Evolutionary conservation across 2,888 invertebrate genomes (phyloP).

Genomic region (Pomacea canaliculata): DNA sequence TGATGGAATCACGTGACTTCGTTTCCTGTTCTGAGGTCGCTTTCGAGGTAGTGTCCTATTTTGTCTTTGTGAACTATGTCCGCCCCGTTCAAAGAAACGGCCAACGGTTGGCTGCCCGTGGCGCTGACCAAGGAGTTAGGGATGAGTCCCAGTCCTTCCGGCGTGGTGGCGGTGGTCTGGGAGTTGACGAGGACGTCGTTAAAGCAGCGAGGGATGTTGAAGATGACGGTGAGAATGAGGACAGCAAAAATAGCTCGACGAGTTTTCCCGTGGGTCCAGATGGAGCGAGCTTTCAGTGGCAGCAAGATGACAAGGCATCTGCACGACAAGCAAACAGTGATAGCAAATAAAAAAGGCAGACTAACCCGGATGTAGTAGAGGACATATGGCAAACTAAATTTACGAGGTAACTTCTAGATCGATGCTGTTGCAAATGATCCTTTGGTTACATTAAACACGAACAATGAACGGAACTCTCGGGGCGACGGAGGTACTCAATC

Average conservation of each 20-base stretch:
- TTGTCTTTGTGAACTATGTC: not conserved
- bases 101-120: not conserved
- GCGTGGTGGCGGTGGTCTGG: not conserved
- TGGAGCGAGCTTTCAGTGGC: constrained; percentile 34
- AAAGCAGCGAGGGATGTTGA: constrained; percentile 40
- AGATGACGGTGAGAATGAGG: constrained; percentile 34
- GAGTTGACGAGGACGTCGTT: constrained; percentile 28
- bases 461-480: too few relatives aligned
- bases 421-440: too few relatives aligned
- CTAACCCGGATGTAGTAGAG: too few relatives aligned
- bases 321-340: too few relatives aligned
- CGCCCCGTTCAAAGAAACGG: not conserved
- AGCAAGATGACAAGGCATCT: constrained; percentile 34
- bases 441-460: too few relatives aligned
- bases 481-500: too few relatives aligned
- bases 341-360: too few relatives aligned
- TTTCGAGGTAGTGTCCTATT: not conserved
- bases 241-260: constrained; percentile 32
- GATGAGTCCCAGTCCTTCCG: not conserved
- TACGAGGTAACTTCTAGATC: too few relatives aligned
- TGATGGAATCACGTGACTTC: not conserved
- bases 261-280: constrained; percentile 36
- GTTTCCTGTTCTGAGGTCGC: not conserved
- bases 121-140: not conserved
- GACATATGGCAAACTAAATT: too few relatives aligned